Conservation (phyloP, 2,797 vertebrate genomes). For the Selene dorsalis region DNA sequence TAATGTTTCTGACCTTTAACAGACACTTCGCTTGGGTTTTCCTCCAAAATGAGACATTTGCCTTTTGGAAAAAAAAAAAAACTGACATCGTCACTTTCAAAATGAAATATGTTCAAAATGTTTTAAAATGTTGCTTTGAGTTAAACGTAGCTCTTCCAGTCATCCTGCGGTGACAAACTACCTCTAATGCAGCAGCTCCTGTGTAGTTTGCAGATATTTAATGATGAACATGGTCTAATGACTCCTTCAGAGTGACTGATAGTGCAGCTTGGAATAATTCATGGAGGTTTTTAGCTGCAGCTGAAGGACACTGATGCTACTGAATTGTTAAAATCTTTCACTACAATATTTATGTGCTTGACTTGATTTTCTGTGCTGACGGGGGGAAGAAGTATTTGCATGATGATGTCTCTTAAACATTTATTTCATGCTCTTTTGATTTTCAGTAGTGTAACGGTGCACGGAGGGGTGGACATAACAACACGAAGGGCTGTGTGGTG, state of each 20-base stretch:
- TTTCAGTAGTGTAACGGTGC: neutral
- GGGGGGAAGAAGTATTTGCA: conserved; percentile 8
- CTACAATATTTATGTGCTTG: conserved; percentile 47
- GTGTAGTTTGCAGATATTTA: conserved; percentile 43
- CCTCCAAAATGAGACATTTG: conserved; percentile 16
- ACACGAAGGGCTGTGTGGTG: neutral
- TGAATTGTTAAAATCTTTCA: conserved; percentile 47
- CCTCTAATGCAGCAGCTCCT: neutral
- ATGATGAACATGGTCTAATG: conserved; percentile 39
- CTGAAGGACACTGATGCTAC: conserved; percentile 56
- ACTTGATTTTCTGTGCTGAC: conserved; percentile 28
- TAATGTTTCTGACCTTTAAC: neutral
- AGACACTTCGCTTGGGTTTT: no score
- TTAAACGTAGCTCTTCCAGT: conserved; percentile 3
- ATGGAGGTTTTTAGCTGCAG: conserved; percentile 23
- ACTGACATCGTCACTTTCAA: neutral
- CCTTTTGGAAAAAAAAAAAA: conserved; percentile 26
- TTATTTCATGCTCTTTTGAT: conserved; percentile 1
- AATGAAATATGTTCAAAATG: neutral
- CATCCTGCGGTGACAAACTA: conserved; percentile 38
- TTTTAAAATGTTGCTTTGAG: conserved; percentile 10
- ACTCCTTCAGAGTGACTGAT: conserved; percentile 50
- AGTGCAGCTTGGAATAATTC: conserved; percentile 18
- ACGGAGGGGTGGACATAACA: neutral
- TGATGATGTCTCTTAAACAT: conserved; percentile 10